These are phyloP conservation scores for Ferrisia virgata DNA, from an alignment of 2,888 invertebrate species.

Conservation along the genomic window DNA sequence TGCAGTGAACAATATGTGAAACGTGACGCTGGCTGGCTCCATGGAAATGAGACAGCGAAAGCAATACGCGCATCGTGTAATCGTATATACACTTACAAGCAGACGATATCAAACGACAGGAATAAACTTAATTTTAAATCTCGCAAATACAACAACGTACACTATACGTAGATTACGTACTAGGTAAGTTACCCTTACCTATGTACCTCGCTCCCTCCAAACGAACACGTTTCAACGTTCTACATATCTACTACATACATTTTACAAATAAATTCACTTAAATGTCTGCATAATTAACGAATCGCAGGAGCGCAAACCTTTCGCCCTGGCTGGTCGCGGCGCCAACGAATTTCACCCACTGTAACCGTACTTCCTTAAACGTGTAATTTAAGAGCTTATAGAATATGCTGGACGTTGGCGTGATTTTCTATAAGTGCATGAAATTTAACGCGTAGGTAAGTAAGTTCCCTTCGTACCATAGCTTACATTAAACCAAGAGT, in stretches of 20 bases:
- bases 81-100: background rate
- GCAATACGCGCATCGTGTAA: background rate
- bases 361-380: background rate
- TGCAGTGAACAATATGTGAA: background rate
- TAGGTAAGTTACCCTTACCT: too few species aligned
- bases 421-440: background rate
- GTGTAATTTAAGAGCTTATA: background rate
- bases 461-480: too few species aligned
- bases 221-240: too few species aligned
- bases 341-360: background rate
- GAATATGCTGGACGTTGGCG: background rate
- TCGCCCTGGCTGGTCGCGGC: background rate
- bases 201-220: too few species aligned
- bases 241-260: too few species aligned
- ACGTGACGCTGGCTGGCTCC: too few species aligned
- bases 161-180: background rate
- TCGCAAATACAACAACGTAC: background rate
- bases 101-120: background rate
- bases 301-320: background rate
- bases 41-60: background rate
- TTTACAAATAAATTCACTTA: conserved; percentile 11
- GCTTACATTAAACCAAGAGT: too few species aligned
- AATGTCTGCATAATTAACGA: conserved; percentile 17
- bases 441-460: background rate
- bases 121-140: conserved; percentile 7